Evolutionary conservation across 2,888 invertebrate species (phyloP), one percentile per base, ranked within the genome.

Genomic region (Erynnis tages): DNA sequence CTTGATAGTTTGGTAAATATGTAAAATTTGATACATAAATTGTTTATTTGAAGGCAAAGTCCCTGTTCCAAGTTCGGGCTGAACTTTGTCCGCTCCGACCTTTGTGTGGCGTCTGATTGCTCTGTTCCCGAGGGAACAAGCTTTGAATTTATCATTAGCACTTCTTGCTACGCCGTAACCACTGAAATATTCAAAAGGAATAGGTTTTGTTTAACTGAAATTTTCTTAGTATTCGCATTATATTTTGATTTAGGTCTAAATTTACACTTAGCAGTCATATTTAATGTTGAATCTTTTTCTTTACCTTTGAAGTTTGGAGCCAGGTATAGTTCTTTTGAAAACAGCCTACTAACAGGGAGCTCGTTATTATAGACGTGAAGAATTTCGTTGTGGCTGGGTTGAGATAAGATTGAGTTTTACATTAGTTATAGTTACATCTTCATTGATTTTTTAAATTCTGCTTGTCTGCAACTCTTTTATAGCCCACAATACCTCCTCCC

Each of bases 81-180:
- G 17, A 50, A 50, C 41, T 50, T 50, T 25, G 49, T 35, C 32
- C 25, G 25, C 17, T 17, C 44, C 49, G 32, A 50, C 41, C 49
- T 50, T 43, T 50, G 49, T 50, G 19, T 23, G 32, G 19, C 23
- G 49, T 50, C 41, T 34, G 49, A 50, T 49, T 50, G 41, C 49
- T 35, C 11, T 30, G 49, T 13, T 50, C 49, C 19, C 49, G 41
- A 7, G 49, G 49, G 49, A 46, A 19, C 21, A 14, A 23, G 49
- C 34, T 50, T 35, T 50, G 49, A 50, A 49, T 49, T 49, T 49
- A 49, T 49, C 49, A 49, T 49, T 49, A 49, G 32, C 49, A 23
- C 25, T 49, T 49, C 49, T 49, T 49, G 49, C 49, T 40, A 11
- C 49, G 41, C 25, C 32, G 41, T 35, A 34, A 41, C 49, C 41